These are phyloP conservation scores for Brachionus rubens DNA, from an alignment of 1,140 invertebrate species.

Conservation along the genomic window DNA sequence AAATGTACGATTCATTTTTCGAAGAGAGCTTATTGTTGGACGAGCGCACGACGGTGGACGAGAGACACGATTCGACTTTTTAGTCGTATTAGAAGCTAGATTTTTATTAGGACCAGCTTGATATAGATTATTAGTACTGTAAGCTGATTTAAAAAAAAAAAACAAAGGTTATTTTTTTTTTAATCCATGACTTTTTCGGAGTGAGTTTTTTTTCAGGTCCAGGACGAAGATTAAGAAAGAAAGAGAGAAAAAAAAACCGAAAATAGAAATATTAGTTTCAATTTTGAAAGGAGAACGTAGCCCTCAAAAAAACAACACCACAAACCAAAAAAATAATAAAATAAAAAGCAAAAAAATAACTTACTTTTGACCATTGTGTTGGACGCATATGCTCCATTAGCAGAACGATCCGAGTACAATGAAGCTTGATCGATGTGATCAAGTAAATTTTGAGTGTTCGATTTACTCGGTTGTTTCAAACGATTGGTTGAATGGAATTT, in stretches of 20 bases:
- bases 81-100: slow-evolving; percentile 19
- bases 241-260: neutral
- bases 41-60: slow-evolving; percentile 42
- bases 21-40: slow-evolving; percentile 41
- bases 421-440: slow-evolving; percentile 15
- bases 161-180: neutral
- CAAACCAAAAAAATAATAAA: slow-evolving; percentile 26
- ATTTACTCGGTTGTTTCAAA: neutral
- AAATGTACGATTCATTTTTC: slow-evolving; percentile 46
- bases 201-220: slow-evolving; percentile 40
- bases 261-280: neutral
- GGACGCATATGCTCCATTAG: neutral
- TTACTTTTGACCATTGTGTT: slow-evolving; percentile 43
- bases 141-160: slow-evolving; percentile 19
- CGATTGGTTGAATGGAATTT: slow-evolving; percentile 42
- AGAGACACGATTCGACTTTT: slow-evolving; percentile 4
- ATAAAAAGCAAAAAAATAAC: neutral
- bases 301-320: slow-evolving; percentile 28
- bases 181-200: neutral
- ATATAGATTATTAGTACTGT: slow-evolving; percentile 42
- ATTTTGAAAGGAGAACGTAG: neutral
- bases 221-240: slow-evolving; percentile 6
- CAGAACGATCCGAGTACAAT: slow-evolving; percentile 10
- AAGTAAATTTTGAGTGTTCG: slow-evolving; percentile 15
- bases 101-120: slow-evolving; percentile 35